Conservation (phyloP, 1,140 invertebrate genomes). For the Panagrolaimus sp. region DNA sequence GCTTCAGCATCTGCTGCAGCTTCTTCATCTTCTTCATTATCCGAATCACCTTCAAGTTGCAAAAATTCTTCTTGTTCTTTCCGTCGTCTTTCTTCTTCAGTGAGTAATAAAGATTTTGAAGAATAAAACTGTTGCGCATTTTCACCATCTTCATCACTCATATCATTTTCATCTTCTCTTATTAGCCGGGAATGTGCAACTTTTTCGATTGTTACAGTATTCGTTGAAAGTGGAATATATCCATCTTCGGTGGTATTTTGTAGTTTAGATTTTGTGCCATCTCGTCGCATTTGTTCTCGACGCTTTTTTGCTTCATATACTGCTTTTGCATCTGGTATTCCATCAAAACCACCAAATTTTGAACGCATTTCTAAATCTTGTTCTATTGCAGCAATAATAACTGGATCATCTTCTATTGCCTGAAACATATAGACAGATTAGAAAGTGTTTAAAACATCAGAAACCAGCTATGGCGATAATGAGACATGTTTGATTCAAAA, state of each 20-base stretch:
- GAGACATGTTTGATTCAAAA: too few relatives aligned
- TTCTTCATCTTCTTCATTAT: conserved; percentile 22
- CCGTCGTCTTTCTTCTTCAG: conserved; percentile 37
- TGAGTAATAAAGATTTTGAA: conserved; percentile 30
- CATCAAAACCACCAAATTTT: conserved; percentile 24
- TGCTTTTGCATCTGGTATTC: conserved; percentile 43
- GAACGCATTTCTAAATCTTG: conserved; percentile 23
- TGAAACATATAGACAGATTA: background rate
- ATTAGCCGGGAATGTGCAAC: conserved; percentile 29
- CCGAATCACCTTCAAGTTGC: conserved; percentile 37
- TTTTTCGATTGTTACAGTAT: conserved; percentile 19
- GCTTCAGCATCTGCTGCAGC: background rate
- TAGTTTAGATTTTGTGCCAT: conserved; percentile 5
- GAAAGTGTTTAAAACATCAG: background rate
- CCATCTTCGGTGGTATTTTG: background rate
- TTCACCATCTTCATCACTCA: conserved; percentile 42
- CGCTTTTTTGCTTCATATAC: conserved; percentile 45
- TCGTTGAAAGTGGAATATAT: conserved; percentile 41
- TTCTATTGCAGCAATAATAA: conserved; percentile 8
- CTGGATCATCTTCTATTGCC: background rate
- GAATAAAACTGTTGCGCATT: conserved; percentile 26
- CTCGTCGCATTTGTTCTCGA: conserved; percentile 32
- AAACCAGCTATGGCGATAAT: too few relatives aligned
- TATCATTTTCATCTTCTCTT: conserved; percentile 46
- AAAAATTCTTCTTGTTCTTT: conserved; percentile 36